Conservation (phyloP, 1,140 invertebrate genomes). For the Mylabris phalerata region DNA sequence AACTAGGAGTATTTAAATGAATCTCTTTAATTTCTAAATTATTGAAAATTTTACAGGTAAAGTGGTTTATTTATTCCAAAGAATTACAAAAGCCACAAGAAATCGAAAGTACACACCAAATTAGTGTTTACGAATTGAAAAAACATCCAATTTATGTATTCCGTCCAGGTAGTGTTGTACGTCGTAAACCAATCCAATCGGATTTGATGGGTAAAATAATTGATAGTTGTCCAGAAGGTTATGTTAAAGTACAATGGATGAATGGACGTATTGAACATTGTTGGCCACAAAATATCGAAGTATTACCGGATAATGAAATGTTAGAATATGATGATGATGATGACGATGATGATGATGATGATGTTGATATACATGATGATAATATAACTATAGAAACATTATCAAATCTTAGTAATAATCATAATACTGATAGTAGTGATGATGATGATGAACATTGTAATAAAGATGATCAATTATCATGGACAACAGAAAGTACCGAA, state of each 20-base stretch:
- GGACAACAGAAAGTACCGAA: conserved; percentile 75
- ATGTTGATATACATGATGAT: not conserved
- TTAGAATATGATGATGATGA: conserved; percentile 61
- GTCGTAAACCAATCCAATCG: conserved; percentile 64
- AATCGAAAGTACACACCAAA: conserved; percentile 67
- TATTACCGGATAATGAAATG: conserved; percentile 33
- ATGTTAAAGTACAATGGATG: conserved; percentile 81
- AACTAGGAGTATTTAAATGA: too few relatives aligned
- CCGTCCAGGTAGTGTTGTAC: conserved; percentile 80
- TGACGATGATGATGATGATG: conserved; percentile 46
- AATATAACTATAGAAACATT: too few relatives aligned
- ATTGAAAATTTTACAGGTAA: conserved; percentile 24
- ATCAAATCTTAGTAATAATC: conserved; percentile 51
- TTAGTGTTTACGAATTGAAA: conserved; percentile 89
- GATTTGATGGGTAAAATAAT: conserved; percentile 76
- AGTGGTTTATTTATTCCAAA: conserved; percentile 37
- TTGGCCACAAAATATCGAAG: conserved; percentile 66
- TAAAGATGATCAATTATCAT: conserved; percentile 46
- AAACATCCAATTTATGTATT: conserved; percentile 94
- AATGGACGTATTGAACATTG: conserved; percentile 77
- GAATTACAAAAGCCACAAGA: conserved; percentile 57
- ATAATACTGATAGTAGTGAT: conserved; percentile 49
- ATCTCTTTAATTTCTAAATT: too few relatives aligned
- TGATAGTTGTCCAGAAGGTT: conserved; percentile 71
- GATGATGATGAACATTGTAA: conserved; percentile 39